phyloP scores from a whole-genome alignment of 2,113 vertebrate genomes.

The Galemys pyrenaicus region DNA sequence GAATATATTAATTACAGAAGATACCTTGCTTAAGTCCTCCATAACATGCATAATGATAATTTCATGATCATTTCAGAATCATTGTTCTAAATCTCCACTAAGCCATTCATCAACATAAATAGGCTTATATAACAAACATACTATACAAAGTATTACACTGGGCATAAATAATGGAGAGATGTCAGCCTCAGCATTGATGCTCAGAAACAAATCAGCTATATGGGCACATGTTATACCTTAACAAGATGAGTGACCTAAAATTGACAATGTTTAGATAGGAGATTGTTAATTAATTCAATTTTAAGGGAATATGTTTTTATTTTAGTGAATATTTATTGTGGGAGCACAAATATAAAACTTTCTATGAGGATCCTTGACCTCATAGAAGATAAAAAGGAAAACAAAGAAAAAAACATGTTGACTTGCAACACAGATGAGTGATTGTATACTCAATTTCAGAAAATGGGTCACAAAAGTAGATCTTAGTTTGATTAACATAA shows the following conservation, averaged over 20 bases:
- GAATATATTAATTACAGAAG: background rate
- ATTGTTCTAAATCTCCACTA: background rate
- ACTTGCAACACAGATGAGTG: background rate
- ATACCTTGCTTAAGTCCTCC: background rate
- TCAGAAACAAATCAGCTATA: background rate
- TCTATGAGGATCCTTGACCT: too few relatives aligned
- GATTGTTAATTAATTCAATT: background rate
- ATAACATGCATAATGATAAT: background rate
- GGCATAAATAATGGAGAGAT: background rate
- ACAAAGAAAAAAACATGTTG: background rate
- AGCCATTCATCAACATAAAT: background rate
- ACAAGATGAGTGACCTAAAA: background rate
- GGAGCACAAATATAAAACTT: slow-evolving; percentile 25
- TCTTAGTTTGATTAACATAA: background rate
- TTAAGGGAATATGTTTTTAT: background rate
- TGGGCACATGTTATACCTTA: background rate
- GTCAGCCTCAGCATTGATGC: background rate
- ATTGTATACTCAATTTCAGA: background rate
- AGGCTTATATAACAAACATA: background rate
- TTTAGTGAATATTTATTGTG: background rate
- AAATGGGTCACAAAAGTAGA: background rate
- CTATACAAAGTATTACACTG: background rate
- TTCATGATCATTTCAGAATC: background rate
- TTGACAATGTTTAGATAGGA: background rate
- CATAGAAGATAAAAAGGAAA: background rate